Evolutionary conservation across 2,888 invertebrate species (phyloP), one percentile per base, ranked within the genome.

Genomic region (Polyploca ridens): DNA sequence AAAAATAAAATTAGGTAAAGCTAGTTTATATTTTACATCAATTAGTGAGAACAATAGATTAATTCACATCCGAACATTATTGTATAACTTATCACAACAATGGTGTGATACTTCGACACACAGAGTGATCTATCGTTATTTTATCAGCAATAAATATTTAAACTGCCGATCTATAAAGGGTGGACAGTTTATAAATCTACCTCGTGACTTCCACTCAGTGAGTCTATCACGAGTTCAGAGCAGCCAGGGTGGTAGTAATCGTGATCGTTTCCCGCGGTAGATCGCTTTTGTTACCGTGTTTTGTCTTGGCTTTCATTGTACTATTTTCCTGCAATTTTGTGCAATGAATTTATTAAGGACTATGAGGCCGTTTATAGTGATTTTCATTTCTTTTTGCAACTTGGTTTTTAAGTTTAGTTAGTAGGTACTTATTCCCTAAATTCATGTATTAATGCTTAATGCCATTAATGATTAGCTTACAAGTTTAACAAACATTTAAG

Each of bases 171-270:
- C 84, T 85, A 85, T 84, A 84, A 84, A 79, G 83, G 78, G 54
- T 54, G 78, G 74, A 82, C 75, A 76, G 81, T 82, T 88, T 89
- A 91, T 91, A 91, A 90, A 90, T 87, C 84, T 81, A 71, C 76
- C 80, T 90, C 91, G 91, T 92, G 91, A 92, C 90, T 76, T 67
- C 71, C 78, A 77, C 77, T 79, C 77, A 76, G 88, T 81, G 78
- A 78, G 77, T 83, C 81, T 82, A 86, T 86, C 85, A 84, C 85
- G 87, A 85, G 77, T 68, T 73, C 68, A 58, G 62, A 73, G 14
- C 54, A 54, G 54, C 59, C 62, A 63, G 54, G 67, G 64, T 69
- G 66, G 72, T 73, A 73, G 70, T 70, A 65, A 65, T 79, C 78
- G 75, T 82, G 82, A 79, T 79, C 73, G 68, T 69, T 66, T 73